phyloP scores from a whole-genome alignment of 2,888 invertebrate genomes.

The Nymphalis polychloros region DNA sequence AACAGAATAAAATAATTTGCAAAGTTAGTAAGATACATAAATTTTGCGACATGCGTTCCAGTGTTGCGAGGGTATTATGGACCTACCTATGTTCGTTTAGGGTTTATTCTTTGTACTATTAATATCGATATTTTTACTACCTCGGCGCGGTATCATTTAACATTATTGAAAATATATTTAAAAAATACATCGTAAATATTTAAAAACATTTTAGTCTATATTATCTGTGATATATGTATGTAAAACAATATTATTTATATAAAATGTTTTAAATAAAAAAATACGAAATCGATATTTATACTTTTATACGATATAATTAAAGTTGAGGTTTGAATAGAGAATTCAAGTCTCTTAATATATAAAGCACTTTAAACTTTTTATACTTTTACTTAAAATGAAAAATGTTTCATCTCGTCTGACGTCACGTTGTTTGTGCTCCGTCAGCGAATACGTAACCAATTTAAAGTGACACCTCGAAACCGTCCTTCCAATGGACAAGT shows the following conservation, averaged over 20 bases:
- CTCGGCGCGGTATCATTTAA: too few species aligned
- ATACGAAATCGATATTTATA: too few species aligned
- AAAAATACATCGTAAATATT: too few species aligned
- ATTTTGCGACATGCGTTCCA: neutral
- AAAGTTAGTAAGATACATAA: neutral
- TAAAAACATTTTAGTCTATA: too few species aligned
- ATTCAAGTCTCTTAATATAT: neutral
- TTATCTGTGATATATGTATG: too few species aligned
- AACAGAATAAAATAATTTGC: neutral
- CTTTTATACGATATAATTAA: too few species aligned
- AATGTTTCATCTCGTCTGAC: constrained; percentile 49
- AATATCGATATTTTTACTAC: neutral
- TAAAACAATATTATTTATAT: too few species aligned
- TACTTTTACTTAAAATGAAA: constrained; percentile 25
- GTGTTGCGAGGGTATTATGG: neutral
- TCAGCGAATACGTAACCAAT: constrained; percentile 45
- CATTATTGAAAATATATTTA: too few species aligned
- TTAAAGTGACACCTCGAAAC: constrained; percentile 42
- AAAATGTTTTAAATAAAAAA: too few species aligned
- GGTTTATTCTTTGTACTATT: neutral
- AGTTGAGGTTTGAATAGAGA: too few species aligned
- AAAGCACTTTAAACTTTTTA: neutral
- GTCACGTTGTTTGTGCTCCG: constrained; percentile 44
- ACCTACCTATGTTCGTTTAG: neutral
- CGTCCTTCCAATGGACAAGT: constrained; percentile 30